phyloP scores from a whole-genome alignment of 2,797 vertebrate genomes.

The Picus viridis region DNA sequence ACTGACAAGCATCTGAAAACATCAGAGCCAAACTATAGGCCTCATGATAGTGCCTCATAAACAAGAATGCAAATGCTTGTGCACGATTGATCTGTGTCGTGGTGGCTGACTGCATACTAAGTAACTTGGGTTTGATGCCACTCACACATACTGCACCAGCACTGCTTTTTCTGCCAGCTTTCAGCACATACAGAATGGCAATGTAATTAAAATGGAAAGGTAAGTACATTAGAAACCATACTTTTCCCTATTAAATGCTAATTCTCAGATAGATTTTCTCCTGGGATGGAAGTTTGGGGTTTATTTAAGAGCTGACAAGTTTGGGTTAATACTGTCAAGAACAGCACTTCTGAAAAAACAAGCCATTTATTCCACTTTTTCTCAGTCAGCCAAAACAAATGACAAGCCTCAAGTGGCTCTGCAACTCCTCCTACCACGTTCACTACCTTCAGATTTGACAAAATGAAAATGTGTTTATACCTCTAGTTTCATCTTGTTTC shows the following conservation, averaged over 20 bases:
- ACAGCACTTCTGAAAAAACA: neutral
- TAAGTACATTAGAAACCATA: neutral
- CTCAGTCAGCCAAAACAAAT: neutral
- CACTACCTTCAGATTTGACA: neutral
- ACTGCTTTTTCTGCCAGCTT: neutral
- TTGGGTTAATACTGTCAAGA: neutral
- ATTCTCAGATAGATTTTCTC: neutral
- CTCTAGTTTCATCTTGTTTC: neutral
- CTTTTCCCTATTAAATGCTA: neutral
- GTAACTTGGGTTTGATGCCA: neutral
- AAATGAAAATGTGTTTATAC: neutral
- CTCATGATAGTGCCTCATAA: neutral
- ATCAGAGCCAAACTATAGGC: neutral
- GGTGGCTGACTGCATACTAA: neutral
- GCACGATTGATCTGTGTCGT: neutral
- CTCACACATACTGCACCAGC: neutral
- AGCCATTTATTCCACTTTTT: neutral
- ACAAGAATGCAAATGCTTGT: rapidly evolving
- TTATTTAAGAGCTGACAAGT: neutral
- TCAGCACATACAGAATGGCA: neutral
- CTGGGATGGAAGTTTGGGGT: neutral
- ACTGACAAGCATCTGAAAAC: neutral
- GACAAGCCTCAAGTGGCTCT: neutral
- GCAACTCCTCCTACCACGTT: neutral
- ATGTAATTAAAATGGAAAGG: neutral